Conservation (phyloP, 2,113 vertebrate genomes). For the Rissa tridactyla region DNA sequence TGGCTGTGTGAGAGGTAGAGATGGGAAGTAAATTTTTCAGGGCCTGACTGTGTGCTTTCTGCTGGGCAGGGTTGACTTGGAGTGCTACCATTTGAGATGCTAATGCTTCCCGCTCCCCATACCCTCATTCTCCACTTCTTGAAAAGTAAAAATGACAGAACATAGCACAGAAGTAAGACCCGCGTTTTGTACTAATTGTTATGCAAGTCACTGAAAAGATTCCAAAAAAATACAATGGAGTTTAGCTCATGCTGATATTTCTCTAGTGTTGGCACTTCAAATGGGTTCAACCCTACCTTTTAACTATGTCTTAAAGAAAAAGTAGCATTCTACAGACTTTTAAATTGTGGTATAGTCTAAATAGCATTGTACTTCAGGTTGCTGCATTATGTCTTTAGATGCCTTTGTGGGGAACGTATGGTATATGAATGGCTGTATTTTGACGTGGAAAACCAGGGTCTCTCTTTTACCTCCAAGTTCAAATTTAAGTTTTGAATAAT, state of each 20-base stretch:
- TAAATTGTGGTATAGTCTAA: not conserved
- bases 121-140: not conserved
- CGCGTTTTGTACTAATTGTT: not conserved
- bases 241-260: not conserved
- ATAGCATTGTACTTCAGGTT: not conserved
- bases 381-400: not conserved
- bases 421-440: not conserved
- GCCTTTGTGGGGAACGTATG: not conserved
- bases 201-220: not conserved
- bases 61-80: not conserved
- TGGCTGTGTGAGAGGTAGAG: not conserved
- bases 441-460: not conserved
- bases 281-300: not conserved
- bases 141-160: not conserved
- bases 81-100: not conserved
- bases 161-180: too few relatives aligned
- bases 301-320: not conserved
- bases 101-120: not conserved
- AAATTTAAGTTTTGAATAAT: not conserved
- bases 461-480: not conserved
- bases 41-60: not conserved
- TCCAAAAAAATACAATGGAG: not conserved
- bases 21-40: not conserved
- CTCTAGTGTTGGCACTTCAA: not conserved
- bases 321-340: not conserved